Base-by-base conservation (phyloP, 37 sponge, comb jelly and placozoan genomes). In the Amphimedon queenslandica region DNA sequence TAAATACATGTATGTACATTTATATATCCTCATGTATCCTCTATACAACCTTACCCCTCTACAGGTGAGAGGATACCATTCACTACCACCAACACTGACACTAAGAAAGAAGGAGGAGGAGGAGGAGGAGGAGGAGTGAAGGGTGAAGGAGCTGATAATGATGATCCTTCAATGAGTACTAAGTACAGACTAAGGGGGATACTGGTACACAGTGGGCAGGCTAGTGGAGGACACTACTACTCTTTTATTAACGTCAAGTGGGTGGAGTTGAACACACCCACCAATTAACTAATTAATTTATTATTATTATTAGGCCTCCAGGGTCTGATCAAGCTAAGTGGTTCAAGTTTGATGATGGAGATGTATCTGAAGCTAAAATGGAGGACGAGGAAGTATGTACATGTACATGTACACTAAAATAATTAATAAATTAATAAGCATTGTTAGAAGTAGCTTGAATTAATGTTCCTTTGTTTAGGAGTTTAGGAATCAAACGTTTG, bases 171-270 rank as follows among this genome's bases (percentile, higher is more conserved):
- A 2, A 25, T 16, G 35, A 67, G 81, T 67, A 81, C 96, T 18
- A 64, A 78, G 56, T 96, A 93, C 77, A 36, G 58, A 10, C 78
- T 93, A 34, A 71, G 82, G 43, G 99, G 99, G 0, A 75, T 98
- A 23, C 90, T 98, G 37, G 95, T 98, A 11, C 99, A 94, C 90
- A 94, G 95, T 70, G 99, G 99, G 35, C 99, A 98, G 82, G 99
- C 99, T 61, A 88, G 90, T 33, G 99, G 99, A n/a, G 99, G 99
- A 10, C 99, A 98, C 74, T 98, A 98, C 84, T 98, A 98, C 77
- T 88, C 91, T 37, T 98, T 90, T 82, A 95, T 98, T 47, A 60
- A 75, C 38, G 63, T 90, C 76, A 88, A 82, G 90, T 88, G 53
- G 34, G 77, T n/a, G 0, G 2, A n/a, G n/a, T n/a, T n/a, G n/a